These are phyloP conservation scores for Smutsia gigantea DNA, from an alignment of 2,797 vertebrate genomes.

Conservation along the genomic window DNA sequence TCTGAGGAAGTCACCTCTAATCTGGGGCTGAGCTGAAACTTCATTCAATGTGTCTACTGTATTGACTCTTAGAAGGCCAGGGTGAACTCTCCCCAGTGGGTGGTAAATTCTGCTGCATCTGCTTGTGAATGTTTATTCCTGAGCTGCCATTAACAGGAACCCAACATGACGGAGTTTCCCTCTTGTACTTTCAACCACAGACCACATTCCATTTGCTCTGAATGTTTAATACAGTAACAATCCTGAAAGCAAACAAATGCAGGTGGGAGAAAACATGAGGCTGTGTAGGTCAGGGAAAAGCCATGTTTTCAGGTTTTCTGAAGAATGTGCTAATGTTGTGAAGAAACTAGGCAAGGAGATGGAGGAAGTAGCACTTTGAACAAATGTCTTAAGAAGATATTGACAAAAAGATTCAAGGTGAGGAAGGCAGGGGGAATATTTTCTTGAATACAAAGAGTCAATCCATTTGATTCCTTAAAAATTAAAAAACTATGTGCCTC, in stretches of 20 bases:
- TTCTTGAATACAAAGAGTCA: constrained; percentile 35
- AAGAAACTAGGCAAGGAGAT: not conserved
- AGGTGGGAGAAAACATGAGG: constrained; percentile 8
- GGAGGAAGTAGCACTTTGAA: not conserved
- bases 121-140: not conserved
- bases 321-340: not conserved
- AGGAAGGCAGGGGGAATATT: not conserved
- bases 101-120: not conserved
- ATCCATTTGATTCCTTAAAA: constrained; percentile 61
- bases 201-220: constrained; percentile 66
- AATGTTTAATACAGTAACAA: not conserved
- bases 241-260: constrained; percentile 34
- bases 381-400: not conserved
- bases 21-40: not conserved
- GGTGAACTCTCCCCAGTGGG: not conserved
- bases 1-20: not conserved
- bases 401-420: not conserved
- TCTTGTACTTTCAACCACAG: constrained; percentile 55
- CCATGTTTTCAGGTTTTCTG: not conserved
- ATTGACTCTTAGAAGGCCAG: not conserved
- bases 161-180: not conserved
- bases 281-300: not conserved
- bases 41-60: not conserved
- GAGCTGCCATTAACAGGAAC: constrained; percentile 48
- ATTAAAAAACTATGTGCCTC: not conserved